Conservation (phyloP, 1,140 invertebrate genomes). For the Macrosteles quadrilineatus region DNA sequence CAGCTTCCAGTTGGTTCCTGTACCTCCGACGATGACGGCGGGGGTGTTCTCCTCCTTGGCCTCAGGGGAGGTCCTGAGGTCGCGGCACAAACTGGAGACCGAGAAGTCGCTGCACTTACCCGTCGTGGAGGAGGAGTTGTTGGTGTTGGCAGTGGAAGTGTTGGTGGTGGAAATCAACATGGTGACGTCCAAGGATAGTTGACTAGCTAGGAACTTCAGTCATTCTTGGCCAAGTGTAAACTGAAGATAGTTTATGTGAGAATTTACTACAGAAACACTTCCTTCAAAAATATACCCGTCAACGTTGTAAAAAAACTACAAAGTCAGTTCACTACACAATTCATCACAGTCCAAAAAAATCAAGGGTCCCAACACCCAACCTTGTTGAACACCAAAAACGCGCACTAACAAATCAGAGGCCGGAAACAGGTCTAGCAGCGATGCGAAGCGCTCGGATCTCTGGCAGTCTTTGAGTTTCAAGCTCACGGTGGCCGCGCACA, state of each 20-base stretch:
- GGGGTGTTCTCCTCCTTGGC: slow-evolving; percentile 27
- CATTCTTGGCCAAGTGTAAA: too few relatives aligned
- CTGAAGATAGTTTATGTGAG: too few relatives aligned
- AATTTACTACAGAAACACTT: too few relatives aligned
- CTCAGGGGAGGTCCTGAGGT: slow-evolving; percentile 38
- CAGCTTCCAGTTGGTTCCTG: slow-evolving; percentile 38
- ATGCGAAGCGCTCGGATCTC: neutral
- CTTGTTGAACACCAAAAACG: neutral
- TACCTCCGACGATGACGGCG: slow-evolving; percentile 37
- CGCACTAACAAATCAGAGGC: neutral
- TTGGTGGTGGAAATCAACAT: slow-evolving; percentile 22
- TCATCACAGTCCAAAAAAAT: neutral
- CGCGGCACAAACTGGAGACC: slow-evolving; percentile 39
- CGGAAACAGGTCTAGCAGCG: neutral
- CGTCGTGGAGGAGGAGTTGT: slow-evolving; percentile 24
- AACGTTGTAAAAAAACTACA: too few relatives aligned
- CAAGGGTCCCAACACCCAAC: neutral
- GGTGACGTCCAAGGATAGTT: neutral
- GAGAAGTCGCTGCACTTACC: slow-evolving; percentile 41
- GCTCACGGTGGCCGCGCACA: slow-evolving; percentile 14
- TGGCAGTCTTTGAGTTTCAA: slow-evolving; percentile 1
- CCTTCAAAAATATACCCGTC: too few relatives aligned
- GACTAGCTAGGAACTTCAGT: too few relatives aligned
- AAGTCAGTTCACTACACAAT: too few relatives aligned
- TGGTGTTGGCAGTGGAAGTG: neutral